Evolutionary conservation across 2,113 vertebrate species (phyloP).

Genomic region (Heptranchias perlo): DNA sequence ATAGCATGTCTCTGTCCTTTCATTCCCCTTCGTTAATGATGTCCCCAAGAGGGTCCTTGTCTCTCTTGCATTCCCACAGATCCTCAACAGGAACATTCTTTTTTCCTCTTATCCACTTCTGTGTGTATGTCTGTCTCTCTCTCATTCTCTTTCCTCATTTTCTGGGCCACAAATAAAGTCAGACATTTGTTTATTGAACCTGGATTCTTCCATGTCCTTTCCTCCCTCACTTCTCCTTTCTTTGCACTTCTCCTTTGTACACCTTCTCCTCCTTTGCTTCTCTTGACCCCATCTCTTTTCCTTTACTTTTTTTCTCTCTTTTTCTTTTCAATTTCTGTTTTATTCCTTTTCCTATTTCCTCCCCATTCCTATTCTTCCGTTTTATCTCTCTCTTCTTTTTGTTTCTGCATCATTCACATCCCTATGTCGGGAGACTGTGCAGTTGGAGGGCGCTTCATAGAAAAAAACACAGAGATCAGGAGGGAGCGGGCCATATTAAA

Average conservation of each 20-base stretch:
- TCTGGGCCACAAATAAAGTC: not conserved
- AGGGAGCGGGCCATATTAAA: not conserved
- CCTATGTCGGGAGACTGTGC: not conserved
- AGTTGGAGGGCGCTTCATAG: not conserved
- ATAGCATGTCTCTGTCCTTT: not conserved
- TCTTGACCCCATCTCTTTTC: not conserved
- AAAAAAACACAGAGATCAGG: not conserved
- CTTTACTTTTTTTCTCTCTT: not conserved
- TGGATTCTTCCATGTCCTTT: not conserved
- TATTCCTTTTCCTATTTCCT: not conserved
- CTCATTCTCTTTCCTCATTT: not conserved
- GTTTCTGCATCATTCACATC: not conserved
- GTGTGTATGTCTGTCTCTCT: not conserved
- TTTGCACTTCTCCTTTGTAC: not conserved
- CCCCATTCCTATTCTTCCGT: not conserved
- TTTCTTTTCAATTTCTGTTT: not conserved
- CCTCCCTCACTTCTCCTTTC: not conserved
- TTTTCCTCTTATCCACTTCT: not conserved
- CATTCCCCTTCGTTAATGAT: not conserved
- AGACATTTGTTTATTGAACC: not conserved
- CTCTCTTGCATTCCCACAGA: not conserved
- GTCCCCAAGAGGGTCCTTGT: not conserved
- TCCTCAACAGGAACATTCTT: not conserved
- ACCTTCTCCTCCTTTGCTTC: not conserved
- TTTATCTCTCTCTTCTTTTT: not conserved